Percentiles rank a stretch among this genome's conserved stretches.
Evolutionary conservation across 2,113 vertebrate genomes (phyloP).

Genomic region (Onychorhynchus coronatus): DNA sequence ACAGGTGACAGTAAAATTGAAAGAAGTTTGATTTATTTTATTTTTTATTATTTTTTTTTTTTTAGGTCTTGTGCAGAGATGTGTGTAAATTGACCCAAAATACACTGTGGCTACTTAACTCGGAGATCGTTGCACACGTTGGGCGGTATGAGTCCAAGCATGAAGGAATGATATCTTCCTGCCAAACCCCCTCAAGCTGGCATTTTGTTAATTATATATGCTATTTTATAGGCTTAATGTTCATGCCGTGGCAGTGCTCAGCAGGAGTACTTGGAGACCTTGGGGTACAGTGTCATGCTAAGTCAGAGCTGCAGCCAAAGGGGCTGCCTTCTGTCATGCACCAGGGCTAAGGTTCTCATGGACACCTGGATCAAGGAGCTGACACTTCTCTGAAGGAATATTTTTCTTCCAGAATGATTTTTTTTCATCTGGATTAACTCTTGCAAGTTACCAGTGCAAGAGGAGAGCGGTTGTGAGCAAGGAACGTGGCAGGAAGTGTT

Average conservation of each 20-base stretch:
- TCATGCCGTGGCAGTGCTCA: not conserved
- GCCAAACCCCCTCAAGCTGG: constrained; percentile 3
- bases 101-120: not conserved
- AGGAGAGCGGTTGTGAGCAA: not conserved
- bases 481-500: not conserved
- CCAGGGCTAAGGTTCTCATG: not conserved
- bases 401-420: not conserved
- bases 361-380: not conserved
- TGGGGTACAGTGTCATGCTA: not conserved
- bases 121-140: not conserved
- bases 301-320: not conserved
- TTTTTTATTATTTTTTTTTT: not conserved
- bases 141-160: not conserved
- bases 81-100: constrained; percentile 15
- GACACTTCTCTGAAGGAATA: not conserved
- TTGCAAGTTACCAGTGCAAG: not conserved
- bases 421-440: not conserved
- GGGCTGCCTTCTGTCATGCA: not conserved
- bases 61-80: not conserved
- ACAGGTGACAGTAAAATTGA: not conserved
- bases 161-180: constrained; percentile 25
- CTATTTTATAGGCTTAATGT: not conserved
- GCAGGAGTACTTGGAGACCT: not conserved
- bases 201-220: constrained; percentile 23
- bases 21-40: not conserved